Conservation (phyloP, 2,797 vertebrate species). For the Sciurus vulgaris region DNA sequence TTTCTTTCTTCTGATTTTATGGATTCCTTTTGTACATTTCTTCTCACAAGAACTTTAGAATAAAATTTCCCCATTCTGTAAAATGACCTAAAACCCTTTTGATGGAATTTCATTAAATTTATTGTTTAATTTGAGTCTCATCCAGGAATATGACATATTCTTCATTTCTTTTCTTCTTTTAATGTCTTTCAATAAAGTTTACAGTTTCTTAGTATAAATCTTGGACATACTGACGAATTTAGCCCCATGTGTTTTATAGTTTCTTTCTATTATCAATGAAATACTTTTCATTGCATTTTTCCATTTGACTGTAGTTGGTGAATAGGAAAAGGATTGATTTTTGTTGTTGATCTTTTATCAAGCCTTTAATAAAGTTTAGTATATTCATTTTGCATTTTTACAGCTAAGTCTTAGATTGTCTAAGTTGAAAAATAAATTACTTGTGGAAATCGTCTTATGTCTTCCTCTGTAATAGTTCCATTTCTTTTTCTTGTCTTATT, state of each 20-base stretch:
- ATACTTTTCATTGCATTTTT: slow-evolving; percentile 35
- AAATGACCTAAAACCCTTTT: slow-evolving; percentile 57
- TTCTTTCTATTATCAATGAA: slow-evolving; percentile 53
- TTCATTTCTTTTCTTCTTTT: slow-evolving; percentile 67
- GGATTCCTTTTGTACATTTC: slow-evolving; percentile 47
- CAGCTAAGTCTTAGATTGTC: slow-evolving; percentile 56
- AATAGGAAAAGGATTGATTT: slow-evolving; percentile 10
- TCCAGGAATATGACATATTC: slow-evolving; percentile 43
- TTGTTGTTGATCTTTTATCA: slow-evolving; percentile 45
- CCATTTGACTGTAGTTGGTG: not conserved
- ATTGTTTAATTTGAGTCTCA: slow-evolving; percentile 52
- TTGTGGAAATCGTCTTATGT: not conserved
- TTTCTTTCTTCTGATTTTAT: slow-evolving; percentile 63
- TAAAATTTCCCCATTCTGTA: slow-evolving; percentile 49
- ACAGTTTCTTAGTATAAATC: slow-evolving; percentile 56
- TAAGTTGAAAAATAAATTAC: slow-evolving; percentile 59
- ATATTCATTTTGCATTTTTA: slow-evolving; percentile 63
- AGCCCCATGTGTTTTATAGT: slow-evolving; percentile 54
- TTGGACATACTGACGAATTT: slow-evolving; percentile 20
- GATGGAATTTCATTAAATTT: slow-evolving; percentile 67
- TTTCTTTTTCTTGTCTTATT: slow-evolving; percentile 69
- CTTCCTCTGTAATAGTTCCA: slow-evolving; percentile 30
- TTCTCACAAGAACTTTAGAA: slow-evolving; percentile 42
- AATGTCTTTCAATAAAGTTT: slow-evolving; percentile 54
- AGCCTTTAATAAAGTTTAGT: slow-evolving; percentile 47